A percentile compares a stretch with the other conserved stretches of the same genome.
Evolutionary conservation across 2,797 vertebrate species (phyloP).

Genomic region (Astyanax mexicanus): DNA sequence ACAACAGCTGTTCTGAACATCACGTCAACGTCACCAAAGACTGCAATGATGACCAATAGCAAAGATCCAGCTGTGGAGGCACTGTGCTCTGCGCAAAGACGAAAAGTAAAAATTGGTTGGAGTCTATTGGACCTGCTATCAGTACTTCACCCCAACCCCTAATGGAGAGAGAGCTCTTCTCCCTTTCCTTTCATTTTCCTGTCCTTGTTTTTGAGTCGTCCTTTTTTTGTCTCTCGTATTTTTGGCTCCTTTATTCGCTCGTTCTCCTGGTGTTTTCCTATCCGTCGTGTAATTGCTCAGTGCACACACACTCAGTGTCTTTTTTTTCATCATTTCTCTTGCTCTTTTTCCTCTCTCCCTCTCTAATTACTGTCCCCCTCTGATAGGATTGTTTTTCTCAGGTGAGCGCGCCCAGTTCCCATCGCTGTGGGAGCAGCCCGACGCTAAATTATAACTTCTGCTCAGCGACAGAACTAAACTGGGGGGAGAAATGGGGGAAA

Average conservation of each 20-base stretch:
- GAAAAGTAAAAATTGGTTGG: too few relatives aligned
- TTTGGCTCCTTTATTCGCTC: neutral
- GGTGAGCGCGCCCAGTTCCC: constrained; percentile 45
- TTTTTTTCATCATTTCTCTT: neutral
- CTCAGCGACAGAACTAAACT: constrained; percentile 13
- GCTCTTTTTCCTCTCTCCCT: constrained; percentile 15
- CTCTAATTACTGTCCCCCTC: constrained; percentile 17
- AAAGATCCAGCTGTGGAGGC: too few relatives aligned
- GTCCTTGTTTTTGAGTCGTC: too few relatives aligned
- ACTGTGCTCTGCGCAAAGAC: too few relatives aligned
- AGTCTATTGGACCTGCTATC: too few relatives aligned
- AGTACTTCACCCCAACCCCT: too few relatives aligned
- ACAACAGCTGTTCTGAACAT: too few relatives aligned
- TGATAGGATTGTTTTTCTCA: constrained; percentile 57
- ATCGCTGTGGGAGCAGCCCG: constrained; percentile 37
- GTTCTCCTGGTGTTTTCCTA: neutral
- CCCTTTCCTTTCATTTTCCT: too few relatives aligned
- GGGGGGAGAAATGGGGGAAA: neutral
- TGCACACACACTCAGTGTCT: constrained; percentile 39
- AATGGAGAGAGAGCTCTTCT: too few relatives aligned
- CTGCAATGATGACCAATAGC: too few relatives aligned
- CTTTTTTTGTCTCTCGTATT: neutral
- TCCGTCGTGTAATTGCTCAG: constrained; percentile 25
- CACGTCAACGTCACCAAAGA: too few relatives aligned
- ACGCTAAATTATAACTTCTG: constrained; percentile 41